Conservation (phyloP, 2,797 vertebrate genomes). For the Dryobates pubescens region DNA sequence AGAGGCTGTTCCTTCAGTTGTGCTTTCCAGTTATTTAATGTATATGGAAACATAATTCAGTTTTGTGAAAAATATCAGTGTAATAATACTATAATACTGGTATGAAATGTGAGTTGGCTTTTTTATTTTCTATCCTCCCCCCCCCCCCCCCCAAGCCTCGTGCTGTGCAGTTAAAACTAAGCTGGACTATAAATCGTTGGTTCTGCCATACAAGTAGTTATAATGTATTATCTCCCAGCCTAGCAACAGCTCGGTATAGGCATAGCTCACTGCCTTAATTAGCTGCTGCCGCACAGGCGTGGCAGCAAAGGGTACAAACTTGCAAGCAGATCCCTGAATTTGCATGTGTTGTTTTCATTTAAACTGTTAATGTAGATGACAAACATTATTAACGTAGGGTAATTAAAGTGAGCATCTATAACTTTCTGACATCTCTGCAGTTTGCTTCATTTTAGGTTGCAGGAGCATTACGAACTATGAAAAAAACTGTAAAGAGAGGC, state of each 20-base stretch:
- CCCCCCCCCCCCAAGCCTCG: background rate
- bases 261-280: background rate
- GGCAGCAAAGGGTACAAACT: background rate
- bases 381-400: background rate
- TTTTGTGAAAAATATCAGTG: background rate
- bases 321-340: background rate
- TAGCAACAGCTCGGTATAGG: background rate
- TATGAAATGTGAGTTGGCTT: background rate
- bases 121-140: background rate
- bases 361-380: background rate
- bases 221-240: background rate
- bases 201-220: background rate
- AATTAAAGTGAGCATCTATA: background rate
- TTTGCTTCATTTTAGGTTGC: constrained; percentile 16
- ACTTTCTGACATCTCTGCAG: background rate
- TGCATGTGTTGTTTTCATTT: constrained; percentile 14
- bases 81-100: background rate
- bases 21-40: background rate
- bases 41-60: background rate
- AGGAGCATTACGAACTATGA: background rate
- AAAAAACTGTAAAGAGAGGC: background rate
- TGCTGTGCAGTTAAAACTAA: background rate
- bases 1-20: background rate
- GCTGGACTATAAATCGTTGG: background rate
- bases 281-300: background rate